phyloP scores from a whole-genome alignment of 2,113 vertebrate genomes.

The Neodontobutis hainanensis region DNA sequence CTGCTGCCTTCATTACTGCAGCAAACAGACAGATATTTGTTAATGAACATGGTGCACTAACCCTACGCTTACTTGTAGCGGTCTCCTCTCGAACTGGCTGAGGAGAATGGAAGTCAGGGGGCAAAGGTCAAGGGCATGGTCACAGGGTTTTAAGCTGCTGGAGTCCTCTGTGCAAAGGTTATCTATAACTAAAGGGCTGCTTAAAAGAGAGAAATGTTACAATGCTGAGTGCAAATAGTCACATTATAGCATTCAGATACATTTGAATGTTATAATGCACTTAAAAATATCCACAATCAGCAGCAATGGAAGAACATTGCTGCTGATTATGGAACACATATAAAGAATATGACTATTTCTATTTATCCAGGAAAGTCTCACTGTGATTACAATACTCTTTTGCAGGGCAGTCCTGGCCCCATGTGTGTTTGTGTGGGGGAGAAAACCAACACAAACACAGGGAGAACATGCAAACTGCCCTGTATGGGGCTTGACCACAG shows the following conservation, averaged over 20 bases:
- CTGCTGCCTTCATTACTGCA: constrained; percentile 72
- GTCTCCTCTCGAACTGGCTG: constrained; percentile 38
- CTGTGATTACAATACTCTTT: no score
- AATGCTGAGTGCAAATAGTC: constrained; percentile 28
- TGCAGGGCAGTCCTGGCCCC: no score
- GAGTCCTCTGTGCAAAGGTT: constrained; percentile 73
- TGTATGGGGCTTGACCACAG: no score
- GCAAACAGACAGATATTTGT: constrained; percentile 84
- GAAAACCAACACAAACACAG: no score
- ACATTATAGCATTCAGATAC: constrained; percentile 9
- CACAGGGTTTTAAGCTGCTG: constrained; percentile 71
- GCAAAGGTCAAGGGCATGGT: constrained; percentile 80
- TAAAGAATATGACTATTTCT: no score
- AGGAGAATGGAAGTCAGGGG: constrained; percentile 39
- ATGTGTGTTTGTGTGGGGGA: no score
- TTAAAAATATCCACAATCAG: no score
- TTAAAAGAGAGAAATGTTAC: constrained; percentile 61
- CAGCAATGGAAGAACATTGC: no score
- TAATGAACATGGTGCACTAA: constrained; percentile 79
- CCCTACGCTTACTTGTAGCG: constrained; percentile 63
- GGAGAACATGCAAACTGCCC: no score
- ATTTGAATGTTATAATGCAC: neutral
- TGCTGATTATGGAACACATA: no score
- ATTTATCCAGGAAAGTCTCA: no score
- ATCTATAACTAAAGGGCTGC: constrained; percentile 79